Base-by-base conservation (phyloP, 2,113 vertebrate species). In the Sminthopsis crassicaudata region DNA sequence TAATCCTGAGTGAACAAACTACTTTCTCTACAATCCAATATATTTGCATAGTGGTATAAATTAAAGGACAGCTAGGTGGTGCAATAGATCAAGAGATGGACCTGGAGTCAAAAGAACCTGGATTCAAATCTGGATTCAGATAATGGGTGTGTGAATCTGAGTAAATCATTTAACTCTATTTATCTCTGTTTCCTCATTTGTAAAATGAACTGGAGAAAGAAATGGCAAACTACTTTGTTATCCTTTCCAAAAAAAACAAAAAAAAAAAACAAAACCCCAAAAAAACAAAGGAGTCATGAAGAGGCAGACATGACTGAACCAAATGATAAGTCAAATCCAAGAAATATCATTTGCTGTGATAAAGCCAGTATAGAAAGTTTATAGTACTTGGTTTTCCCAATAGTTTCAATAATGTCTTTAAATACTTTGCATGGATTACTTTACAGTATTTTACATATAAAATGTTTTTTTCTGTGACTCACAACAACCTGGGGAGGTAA, bases 1-100 rank as follows among this genome's bases (percentile, higher is more conserved):
- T 94, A 67, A 94, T 30, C 0, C 5, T 94, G 48, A 94, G 46
- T 60, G 94, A 3, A 8, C 53, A 94, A 95, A 92, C 48, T 52
- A 4, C 46, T 93, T 12, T 67, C 14, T 23, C 67, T 42, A 84
- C 36, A 42, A 84, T 84, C 67, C 6, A 84, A 1, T 84, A 84
- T 42, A 42, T 36, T 30, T 42, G 42, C n/a, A 84, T 8, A 36
- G 67, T 84, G 7, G 6, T 84, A 42, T 84, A 84, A 84, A 7
- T 5, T 16, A 42, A 84, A 84, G n/a, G 67, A n/a, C 84, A 94
- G 48, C 3, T 52, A 50, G 42, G 2, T 50, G n/a, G 12, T n/a
- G 57, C 16, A 94, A 27, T 91, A 93, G 93, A 91, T 7, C 42
- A 0, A 91, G 22, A 42, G n/a, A 6, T 84, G 67, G 16, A 6